A percentile compares a stretch with the other conserved stretches of the same genome.
These are phyloP conservation scores for Tolypeutes matacus DNA, from an alignment of 2,797 vertebrate species.

Conservation along the genomic window DNA sequence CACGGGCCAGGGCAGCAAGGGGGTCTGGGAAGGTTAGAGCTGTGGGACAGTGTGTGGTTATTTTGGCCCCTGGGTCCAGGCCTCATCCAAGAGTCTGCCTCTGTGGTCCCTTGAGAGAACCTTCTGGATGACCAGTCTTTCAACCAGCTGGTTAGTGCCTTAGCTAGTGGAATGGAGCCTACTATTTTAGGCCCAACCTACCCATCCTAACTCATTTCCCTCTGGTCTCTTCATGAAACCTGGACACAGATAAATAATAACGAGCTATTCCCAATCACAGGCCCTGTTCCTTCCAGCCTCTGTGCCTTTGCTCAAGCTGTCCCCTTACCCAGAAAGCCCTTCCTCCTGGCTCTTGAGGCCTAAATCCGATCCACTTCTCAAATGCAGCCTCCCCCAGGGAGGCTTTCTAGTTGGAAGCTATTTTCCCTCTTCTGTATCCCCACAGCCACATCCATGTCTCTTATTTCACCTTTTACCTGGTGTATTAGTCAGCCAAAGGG, in stretches of 20 bases:
- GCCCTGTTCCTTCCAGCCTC: neutral
- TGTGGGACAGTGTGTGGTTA: rapidly evolving
- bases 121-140: neutral
- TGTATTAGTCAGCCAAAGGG: too few species aligned
- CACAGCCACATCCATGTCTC: neutral
- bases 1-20: neutral
- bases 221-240: neutral
- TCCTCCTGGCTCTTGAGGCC: neutral
- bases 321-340: neutral
- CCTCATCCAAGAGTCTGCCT: neutral
- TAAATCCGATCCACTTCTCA: neutral
- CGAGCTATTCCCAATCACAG: neutral
- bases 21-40: neutral
- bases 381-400: neutral
- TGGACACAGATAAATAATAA: neutral
- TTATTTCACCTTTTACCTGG: neutral
- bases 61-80: neutral
- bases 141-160: neutral
- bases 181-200: neutral
- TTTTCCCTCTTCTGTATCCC: neutral
- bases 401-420: neutral
- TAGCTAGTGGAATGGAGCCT: neutral
- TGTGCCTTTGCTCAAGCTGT: neutral
- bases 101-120: neutral
- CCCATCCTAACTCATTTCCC: neutral